These are phyloP conservation scores for Naja naja DNA, from an alignment of 2,113 vertebrate genomes.

Conservation along the genomic window DNA sequence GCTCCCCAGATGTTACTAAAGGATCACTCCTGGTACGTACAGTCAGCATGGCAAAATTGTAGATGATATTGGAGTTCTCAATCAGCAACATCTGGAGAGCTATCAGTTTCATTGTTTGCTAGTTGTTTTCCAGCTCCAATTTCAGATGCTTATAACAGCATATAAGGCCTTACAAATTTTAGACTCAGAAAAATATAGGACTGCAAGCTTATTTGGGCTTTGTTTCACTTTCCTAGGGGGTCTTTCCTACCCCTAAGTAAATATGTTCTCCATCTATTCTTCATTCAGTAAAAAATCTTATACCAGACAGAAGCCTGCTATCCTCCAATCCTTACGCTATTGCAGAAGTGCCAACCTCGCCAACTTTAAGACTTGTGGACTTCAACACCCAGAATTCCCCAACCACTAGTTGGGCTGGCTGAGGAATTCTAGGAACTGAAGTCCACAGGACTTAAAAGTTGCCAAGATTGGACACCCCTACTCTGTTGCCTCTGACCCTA, in stretches of 20 bases:
- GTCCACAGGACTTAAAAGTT: no score
- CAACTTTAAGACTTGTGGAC: no score
- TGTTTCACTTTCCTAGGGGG: not conserved
- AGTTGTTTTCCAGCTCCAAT: not conserved
- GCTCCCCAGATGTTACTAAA: not conserved
- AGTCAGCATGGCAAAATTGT: not conserved
- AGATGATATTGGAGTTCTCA: not conserved
- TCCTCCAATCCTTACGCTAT: no score
- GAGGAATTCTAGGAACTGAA: no score
- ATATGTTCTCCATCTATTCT: not conserved
- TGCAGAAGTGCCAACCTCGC: no score
- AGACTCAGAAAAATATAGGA: not conserved
- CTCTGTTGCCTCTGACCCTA: no score
- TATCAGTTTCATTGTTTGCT: not conserved
- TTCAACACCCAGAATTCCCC: no score
- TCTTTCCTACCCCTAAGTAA: not conserved
- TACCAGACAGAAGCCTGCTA: no score
- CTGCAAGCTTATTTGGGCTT: not conserved
- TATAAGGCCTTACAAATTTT: not conserved
- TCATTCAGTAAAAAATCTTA: no score
- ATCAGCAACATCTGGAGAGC: not conserved
- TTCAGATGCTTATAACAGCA: not conserved
- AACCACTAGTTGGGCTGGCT: no score
- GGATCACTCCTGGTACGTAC: not conserved
- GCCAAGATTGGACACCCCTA: no score